Evolutionary conservation across 2,888 invertebrate genomes (phyloP).

Genomic region (Neuroscelio doddi): DNA sequence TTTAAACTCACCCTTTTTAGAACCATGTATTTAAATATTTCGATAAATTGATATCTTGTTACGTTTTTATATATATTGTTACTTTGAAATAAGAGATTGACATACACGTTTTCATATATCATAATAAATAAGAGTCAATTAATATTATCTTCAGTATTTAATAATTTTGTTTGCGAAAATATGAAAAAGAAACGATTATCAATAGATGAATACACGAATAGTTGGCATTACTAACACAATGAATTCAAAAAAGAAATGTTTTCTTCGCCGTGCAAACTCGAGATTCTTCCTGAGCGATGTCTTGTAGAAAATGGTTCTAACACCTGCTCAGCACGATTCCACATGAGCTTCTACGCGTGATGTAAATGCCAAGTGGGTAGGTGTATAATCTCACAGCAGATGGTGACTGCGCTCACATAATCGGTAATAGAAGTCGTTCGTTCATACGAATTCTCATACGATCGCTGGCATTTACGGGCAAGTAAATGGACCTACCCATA

Average conservation of each 20-base stretch:
- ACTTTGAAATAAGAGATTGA: too few relatives aligned
- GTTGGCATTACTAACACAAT: not conserved
- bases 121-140: too few relatives aligned
- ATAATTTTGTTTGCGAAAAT: too few relatives aligned
- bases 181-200: not conserved
- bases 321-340: constrained; percentile 55
- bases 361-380: constrained; percentile 45
- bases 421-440: constrained; percentile 49
- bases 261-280: constrained; percentile 16
- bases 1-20: too few relatives aligned
- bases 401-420: constrained; percentile 54
- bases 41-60: too few relatives aligned
- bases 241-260: constrained; percentile 7
- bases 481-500: not conserved
- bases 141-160: too few relatives aligned
- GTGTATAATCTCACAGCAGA: constrained; percentile 49
- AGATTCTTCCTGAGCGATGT: constrained; percentile 45
- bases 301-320: constrained; percentile 42
- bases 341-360: constrained; percentile 53
- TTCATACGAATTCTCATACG: constrained; percentile 11
- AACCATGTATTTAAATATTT: too few relatives aligned
- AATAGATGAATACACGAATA: constrained; percentile 1
- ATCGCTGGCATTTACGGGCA: constrained; percentile 23
- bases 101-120: too few relatives aligned
- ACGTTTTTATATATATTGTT: too few relatives aligned